phyloP scores from a whole-genome alignment of 1,140 invertebrate genomes.

The Drosophila guanche region DNA sequence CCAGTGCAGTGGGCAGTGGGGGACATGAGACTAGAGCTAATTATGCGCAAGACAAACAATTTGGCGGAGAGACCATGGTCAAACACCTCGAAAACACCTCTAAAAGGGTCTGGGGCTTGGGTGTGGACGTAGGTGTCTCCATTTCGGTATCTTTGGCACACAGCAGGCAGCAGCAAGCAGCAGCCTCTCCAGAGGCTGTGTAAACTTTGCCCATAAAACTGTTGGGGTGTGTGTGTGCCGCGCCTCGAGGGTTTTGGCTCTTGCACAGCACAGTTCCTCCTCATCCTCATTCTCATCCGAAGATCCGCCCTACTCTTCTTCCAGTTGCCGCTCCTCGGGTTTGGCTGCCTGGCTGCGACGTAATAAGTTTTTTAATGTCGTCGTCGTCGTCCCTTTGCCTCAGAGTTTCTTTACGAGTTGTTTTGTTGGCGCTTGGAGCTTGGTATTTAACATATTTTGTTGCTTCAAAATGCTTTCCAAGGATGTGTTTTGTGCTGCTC shows the following conservation, averaged over 20 bases:
- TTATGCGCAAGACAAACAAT: constrained; percentile 72
- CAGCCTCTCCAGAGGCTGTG: constrained; percentile 6
- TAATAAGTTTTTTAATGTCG: constrained; percentile 49
- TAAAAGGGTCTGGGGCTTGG: neutral
- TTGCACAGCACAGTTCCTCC: no score
- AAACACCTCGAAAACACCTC: constrained; percentile 47
- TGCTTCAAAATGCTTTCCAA: constrained; percentile 55
- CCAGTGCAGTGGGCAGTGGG: constrained; percentile 9
- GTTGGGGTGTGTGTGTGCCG: constrained; percentile 1
- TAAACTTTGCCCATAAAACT: constrained; percentile 51
- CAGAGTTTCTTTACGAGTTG: constrained; percentile 34
- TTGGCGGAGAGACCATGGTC: constrained; percentile 57
- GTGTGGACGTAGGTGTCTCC: neutral
- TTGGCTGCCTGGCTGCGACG: constrained; percentile 32
- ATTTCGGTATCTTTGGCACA: neutral
- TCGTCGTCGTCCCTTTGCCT: constrained; percentile 27
- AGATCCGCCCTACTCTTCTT: neutral
- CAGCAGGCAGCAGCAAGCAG: neutral
- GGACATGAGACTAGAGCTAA: constrained; percentile 40
- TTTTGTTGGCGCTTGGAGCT: constrained; percentile 22
- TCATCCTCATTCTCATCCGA: no score
- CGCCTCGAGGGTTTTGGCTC: constrained; percentile 1
- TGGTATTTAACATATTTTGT: constrained; percentile 62
- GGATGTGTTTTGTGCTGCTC: constrained; percentile 48
- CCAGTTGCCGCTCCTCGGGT: neutral